Evolutionary conservation across 53 echinoderm and acorn worm genomes (phyloP).

Genomic region (Zoroaster sp.): DNA sequence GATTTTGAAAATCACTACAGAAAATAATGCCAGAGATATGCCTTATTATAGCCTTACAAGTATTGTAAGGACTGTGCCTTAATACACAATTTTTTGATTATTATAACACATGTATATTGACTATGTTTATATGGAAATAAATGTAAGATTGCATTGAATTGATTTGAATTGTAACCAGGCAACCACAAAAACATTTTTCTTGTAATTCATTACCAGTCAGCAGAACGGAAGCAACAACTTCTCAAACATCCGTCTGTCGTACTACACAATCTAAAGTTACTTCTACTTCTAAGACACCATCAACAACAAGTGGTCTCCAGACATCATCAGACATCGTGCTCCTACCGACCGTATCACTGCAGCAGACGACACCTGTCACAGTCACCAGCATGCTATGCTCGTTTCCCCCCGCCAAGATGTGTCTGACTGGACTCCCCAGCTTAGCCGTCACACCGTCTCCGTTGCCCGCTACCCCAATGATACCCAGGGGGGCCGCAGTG

Average conservation of each 20-base stretch:
- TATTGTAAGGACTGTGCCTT: no score
- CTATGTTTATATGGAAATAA: no score
- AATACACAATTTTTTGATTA: no score
- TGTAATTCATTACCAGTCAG: slow-evolving; percentile 10
- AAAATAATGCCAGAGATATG: no score
- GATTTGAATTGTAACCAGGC: not conserved
- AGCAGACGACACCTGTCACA: not conserved
- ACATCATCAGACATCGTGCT: slow-evolving; percentile 7
- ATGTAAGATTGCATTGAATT: not conserved
- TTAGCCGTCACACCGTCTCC: not conserved
- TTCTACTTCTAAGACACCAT: not conserved
- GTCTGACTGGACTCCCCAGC: slow-evolving; percentile 13
- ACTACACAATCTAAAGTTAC: not conserved
- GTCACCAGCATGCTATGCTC: slow-evolving; percentile 23
- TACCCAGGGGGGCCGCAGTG: slow-evolving; percentile 10
- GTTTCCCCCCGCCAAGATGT: slow-evolving; percentile 5
- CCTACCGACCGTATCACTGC: not conserved
- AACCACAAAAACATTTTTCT: no score
- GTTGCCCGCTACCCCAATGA: not conserved
- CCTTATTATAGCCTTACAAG: no score
- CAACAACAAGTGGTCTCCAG: not conserved
- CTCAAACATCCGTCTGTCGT: not conserved
- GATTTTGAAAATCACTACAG: no score
- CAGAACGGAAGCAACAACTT: slow-evolving; percentile 13
- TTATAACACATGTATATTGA: no score